Conservation (phyloP, 2,888 invertebrate species). For the Drosophila cognata region DNA sequence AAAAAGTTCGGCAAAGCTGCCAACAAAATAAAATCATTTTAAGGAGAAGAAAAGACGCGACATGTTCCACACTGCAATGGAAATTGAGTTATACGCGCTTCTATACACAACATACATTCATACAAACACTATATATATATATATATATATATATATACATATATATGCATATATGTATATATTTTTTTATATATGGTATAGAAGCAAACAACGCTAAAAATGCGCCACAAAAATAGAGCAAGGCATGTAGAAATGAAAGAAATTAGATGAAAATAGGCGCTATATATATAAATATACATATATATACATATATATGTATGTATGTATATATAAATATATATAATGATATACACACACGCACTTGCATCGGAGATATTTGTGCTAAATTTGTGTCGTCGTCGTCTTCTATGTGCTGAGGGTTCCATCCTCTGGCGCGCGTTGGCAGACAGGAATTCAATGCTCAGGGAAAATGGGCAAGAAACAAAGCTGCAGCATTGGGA, state of each 20-base stretch:
- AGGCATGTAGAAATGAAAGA: conserved; percentile 73
- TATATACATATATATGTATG: conserved; percentile 17
- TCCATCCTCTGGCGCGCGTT: conserved; percentile 47
- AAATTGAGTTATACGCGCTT: conserved; percentile 67
- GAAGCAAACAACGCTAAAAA: conserved; percentile 68
- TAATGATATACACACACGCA: conserved; percentile 22
- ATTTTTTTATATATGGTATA: conserved; percentile 47
- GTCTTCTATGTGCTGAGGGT: conserved; percentile 36
- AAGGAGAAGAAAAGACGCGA: conserved; percentile 31
- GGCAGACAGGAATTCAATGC: conserved; percentile 71
- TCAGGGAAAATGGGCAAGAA: conserved; percentile 53
- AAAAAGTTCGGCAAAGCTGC: conserved; percentile 27
- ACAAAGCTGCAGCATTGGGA: conserved; percentile 56
- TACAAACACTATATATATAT: conserved; percentile 10
- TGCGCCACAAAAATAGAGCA: conserved; percentile 76
- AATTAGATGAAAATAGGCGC: conserved; percentile 78
- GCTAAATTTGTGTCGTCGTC: conserved; percentile 51
- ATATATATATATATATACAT: conserved; percentile 4
- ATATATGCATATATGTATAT: conserved; percentile 14
- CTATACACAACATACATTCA: not conserved
- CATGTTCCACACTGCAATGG: conserved; percentile 49
- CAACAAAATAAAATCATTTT: conserved; percentile 37
- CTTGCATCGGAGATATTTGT: conserved; percentile 61
- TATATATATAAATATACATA: conserved; percentile 57
- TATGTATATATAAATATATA: conserved; percentile 5